These are phyloP conservation scores for Zaprionus camerounensis DNA, from an alignment of 1,140 invertebrate genomes.

Conservation along the genomic window DNA sequence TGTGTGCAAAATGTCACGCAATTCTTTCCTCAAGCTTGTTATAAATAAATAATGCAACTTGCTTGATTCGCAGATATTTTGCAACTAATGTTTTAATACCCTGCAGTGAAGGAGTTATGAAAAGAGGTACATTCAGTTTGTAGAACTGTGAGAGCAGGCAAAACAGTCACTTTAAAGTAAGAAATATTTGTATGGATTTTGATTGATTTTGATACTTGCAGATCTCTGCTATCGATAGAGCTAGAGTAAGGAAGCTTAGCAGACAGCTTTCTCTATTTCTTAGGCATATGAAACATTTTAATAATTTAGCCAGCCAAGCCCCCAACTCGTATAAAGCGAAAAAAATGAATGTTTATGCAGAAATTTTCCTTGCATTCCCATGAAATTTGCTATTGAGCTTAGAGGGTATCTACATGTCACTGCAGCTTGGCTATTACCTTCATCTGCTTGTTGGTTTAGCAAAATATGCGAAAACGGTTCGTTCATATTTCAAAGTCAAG, in stretches of 20 bases:
- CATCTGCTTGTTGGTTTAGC: background rate
- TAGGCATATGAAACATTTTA: too few relatives aligned
- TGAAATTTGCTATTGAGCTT: background rate
- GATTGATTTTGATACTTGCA: background rate
- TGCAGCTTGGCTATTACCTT: too few relatives aligned
- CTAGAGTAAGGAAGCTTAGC: background rate
- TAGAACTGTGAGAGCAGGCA: background rate
- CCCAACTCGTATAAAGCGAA: too few relatives aligned
- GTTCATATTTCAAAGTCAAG: conserved; percentile 9
- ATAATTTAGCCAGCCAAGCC: too few relatives aligned
- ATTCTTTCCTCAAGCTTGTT: conserved; percentile 11
- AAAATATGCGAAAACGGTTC: conserved; percentile 8
- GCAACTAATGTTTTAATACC: background rate
- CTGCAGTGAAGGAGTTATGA: background rate
- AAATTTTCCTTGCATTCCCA: too few relatives aligned
- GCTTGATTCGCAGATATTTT: background rate
- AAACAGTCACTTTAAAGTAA: background rate
- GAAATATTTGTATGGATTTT: background rate
- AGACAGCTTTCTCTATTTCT: background rate
- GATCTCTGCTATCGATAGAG: background rate
- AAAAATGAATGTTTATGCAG: too few relatives aligned
- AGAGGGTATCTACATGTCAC: background rate
- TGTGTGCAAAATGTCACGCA: conserved; percentile 11
- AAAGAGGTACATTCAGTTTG: background rate
- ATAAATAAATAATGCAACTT: conserved; percentile 13